Base-by-base conservation (phyloP, 2,797 vertebrate genomes). In the Pygocentrus nattereri region DNA sequence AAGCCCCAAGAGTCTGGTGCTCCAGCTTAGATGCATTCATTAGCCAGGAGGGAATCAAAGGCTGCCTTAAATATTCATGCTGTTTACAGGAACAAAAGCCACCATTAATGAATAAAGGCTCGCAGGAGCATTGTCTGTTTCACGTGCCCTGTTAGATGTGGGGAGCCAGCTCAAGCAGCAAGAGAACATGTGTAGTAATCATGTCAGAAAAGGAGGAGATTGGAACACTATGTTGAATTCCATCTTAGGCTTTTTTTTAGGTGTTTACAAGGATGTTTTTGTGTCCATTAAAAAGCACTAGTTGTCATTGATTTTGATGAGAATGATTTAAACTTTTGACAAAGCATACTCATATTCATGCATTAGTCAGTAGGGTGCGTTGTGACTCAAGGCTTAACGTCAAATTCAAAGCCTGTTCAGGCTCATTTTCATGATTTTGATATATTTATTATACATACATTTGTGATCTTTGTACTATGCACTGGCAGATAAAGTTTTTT, bases 1-100 rank as follows among this genome's bases (percentile, higher is more conserved):
- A 44, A 61, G 78, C 85, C 85, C 81, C 38, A 81, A 85, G 85
- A 85, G 71, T 69, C 71, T 73, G 78, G 71, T 62, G 74, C 64
- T 84, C 59, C 74, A 78, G 74, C 80, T 75, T 72, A 85, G 83
- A 85, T 78, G 41, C 85, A 83, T 87, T 87, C 83, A 87, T 87
- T 87, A 87, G 82, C 85, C 85, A 81, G 74, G 83, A 87, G 85
- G 78, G 85, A 87, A 85, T 87, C 83, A 83, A 74, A 68, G 81
- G 81, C 82, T 74, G 75, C 74, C 82, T 87, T 85, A 87, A 87
- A 87, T 85, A 87, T 87, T 87, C 81, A 87, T 85, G 81, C 82
- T 85, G 85, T 87, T 87, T 87, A 87, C 83, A 85, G 81, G 83
- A 85, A 87, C 85, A 87, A 87, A 87, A 87, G 85, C 85, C 74